Base-by-base conservation (phyloP, 2,888 invertebrate genomes). In the Dynastes hyllus region DNA sequence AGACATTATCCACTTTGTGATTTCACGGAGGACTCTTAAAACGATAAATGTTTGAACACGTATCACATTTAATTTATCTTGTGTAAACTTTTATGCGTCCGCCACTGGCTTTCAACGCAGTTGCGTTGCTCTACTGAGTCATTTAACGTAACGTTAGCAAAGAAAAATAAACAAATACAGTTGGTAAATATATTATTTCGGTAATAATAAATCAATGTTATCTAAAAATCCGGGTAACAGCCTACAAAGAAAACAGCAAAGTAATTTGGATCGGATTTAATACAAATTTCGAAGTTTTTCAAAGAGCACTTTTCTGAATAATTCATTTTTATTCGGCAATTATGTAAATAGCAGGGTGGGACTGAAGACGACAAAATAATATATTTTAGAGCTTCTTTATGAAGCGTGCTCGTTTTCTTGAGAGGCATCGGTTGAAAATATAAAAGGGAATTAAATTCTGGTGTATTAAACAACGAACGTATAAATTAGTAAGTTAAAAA, bases 281-380 rank as follows among this genome's bases (percentile, higher is more conserved):
- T 70, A 70, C 69, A 70, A 70, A 70, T 70, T 70, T 70, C 51
- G 45, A 70, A 70, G 29, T 70, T 70, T 51, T 51, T 50, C 69
- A 53, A 70, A 51, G 16, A 51, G 69, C 53, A 70, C 51, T 70
- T 70, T 70, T 70, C 53, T 70, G 69, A 70, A 70, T 70, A 70
- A 70, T 53, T 70, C 69, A 70, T 70, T 70, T 70, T 70, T 70
- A 70, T 70, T 70, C 69, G 13, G 53, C 69, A 70, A 70, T 70
- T 70, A 70, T 70, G 69, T 70, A 70, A 70, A 70, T 70, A 70
- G 5, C 53, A 29, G 69, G 50, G 69, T 51, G 69, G 69, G 5
- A 70, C 53, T 53, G 29, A 27, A 9, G 29, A 22, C 69, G 69
- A 70, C 69, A 70, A 70, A 70, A 53, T 53, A 70, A 70, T 70